Conservation (phyloP, 2,888 invertebrate genomes). For the Chydorus sphaericus region DNA sequence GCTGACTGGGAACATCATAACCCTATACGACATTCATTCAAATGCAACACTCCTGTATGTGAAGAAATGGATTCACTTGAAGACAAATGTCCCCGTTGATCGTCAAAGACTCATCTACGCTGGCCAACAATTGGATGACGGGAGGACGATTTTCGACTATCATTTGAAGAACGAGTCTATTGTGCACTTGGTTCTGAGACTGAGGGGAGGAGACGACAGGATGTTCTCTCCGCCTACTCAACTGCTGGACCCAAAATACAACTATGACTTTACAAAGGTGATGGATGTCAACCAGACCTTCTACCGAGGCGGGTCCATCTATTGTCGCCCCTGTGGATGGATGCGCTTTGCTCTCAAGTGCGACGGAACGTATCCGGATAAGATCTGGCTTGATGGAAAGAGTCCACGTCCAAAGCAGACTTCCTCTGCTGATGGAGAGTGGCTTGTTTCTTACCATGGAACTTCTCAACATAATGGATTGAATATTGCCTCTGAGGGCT, state of each 20-base stretch:
- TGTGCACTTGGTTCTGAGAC: background rate
- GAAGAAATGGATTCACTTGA: background rate
- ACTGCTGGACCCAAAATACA: background rate
- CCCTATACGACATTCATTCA: background rate
- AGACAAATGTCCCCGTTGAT: background rate
- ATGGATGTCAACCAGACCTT: background rate
- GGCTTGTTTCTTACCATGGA: conserved; percentile 11
- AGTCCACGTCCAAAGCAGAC: background rate
- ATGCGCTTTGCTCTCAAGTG: conserved; percentile 6
- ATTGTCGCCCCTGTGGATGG: conserved; percentile 10
- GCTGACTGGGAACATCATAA: background rate
- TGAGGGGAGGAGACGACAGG: background rate
- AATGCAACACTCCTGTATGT: background rate
- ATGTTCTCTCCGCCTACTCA: background rate
- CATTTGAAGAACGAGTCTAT: background rate
- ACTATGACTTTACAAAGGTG: conserved; percentile 6
- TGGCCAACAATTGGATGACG: background rate
- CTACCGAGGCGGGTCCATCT: background rate
- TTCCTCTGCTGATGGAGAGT: background rate
- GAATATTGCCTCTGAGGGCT: conserved; percentile 2
- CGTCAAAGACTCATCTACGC: background rate
- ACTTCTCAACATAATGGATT: background rate
- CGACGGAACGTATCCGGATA: conserved; percentile 9
- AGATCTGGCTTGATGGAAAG: background rate
- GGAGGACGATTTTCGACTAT: no score